These are phyloP conservation scores for Eudiplozoon nipponicum DNA, from an alignment of 2,888 invertebrate species.

Conservation along the genomic window DNA sequence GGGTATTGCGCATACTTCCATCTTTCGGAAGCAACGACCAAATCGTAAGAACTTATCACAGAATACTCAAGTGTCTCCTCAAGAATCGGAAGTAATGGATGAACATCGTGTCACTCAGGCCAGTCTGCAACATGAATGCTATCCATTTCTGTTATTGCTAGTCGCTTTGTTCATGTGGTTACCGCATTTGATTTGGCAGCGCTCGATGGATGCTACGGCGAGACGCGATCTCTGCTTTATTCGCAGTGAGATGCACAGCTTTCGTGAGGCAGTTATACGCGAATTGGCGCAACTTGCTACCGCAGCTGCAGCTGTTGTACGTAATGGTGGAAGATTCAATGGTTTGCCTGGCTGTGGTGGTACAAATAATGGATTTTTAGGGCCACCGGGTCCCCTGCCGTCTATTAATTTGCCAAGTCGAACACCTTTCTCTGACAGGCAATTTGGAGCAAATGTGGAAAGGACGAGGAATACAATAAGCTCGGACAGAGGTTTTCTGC, in stretches of 20 bases:
- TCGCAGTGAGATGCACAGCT: conserved; percentile 7
- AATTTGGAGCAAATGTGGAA: too few species aligned
- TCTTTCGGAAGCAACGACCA: background rate
- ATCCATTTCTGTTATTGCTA: conserved; percentile 9
- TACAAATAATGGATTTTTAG: too few species aligned
- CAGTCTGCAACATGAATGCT: conserved; percentile 9
- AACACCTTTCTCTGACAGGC: too few species aligned
- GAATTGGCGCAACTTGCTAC: conserved; percentile 3
- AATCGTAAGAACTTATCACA: conserved; percentile 2
- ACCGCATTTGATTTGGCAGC: conserved; percentile 6
- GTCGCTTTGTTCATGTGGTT: conserved; percentile 8
- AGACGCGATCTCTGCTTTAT: conserved; percentile 8
- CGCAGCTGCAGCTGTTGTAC: too few species aligned
- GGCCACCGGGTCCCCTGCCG: too few species aligned
- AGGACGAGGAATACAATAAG: background rate
- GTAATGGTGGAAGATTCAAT: too few species aligned
- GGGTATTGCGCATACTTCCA: background rate
- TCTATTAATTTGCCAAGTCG: too few species aligned
- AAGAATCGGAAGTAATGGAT: too few species aligned
- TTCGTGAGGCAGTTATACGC: conserved; percentile 6
- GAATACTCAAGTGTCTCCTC: too few species aligned
- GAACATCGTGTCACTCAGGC: background rate
- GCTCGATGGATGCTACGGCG: background rate
- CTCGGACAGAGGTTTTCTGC: background rate
- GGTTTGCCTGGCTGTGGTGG: too few species aligned